Evolutionary conservation across 1,140 invertebrate genomes (phyloP), one percentile per base, ranked within the genome.

Genomic region (Meloidogyne hapla): DNA sequence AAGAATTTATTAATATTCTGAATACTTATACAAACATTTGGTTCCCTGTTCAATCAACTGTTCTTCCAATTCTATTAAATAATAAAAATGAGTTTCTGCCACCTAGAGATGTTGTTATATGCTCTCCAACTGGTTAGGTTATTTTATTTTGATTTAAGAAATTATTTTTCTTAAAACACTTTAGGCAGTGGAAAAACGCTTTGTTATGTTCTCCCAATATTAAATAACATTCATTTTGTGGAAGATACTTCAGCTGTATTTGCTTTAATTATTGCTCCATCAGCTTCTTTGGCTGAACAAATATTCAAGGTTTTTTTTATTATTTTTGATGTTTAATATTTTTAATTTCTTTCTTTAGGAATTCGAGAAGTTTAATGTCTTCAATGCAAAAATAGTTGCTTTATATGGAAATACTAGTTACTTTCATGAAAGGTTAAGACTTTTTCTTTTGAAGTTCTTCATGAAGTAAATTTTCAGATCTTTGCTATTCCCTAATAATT

Each of bases 181-280:
- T 61, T n/a, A 73, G 80, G 80, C 13, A 82, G 80, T 62, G 81
- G 81, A n/a, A 82, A 82, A 45, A 82, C 81, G 2, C 42, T 82
- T 10, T 82, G 81, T 64, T 82, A 74, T 68, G 63, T 82, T 26
- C 12, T 82, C 25, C 81, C 81, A 33, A 81, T 82, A 64, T 61
- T 84, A 25, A 84, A 83, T 68, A 25, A 48, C 15, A 48, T 81
- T 38, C 61, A 33, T 28, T n/a, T 48, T 61, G 21, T 40, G 23
- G 63, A 62, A 45, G 61, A 42, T 42, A 4, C 38, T 23, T 77
- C 76, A 28, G 28, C 71, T 12, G 64, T 84, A 1, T 84, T 45
- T 75, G 80, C 81, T 38, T 33, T 83, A 42, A 75, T 83, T 64
- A 64, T 81, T 18, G 81, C 79, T 38, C 81, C 81, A 18, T 38